Evolutionary conservation across 2,888 invertebrate genomes (phyloP).

Genomic region (Lamproptera curius): DNA sequence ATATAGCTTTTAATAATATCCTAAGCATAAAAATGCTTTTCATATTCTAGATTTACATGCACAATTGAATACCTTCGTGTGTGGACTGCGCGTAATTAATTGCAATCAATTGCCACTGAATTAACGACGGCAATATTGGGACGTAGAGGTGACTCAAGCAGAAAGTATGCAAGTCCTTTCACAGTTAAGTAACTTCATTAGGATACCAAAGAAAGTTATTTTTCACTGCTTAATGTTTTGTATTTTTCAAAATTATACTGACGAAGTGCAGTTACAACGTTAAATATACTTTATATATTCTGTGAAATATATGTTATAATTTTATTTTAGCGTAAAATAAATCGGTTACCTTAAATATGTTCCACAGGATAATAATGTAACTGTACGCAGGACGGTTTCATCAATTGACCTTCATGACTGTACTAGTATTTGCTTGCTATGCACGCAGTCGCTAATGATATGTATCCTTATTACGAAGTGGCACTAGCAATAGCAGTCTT

Average conservation of each 20-base stretch:
- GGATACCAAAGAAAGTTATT: conserved; percentile 6
- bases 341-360: conserved; percentile 17
- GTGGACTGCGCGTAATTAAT: neutral
- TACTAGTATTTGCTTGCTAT: conserved; percentile 1
- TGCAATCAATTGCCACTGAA: neutral
- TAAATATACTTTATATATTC: too few relatives aligned
- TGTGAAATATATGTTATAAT: too few relatives aligned
- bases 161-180: conserved; percentile 18
- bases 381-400: conserved; percentile 10
- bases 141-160: conserved; percentile 17
- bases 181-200: conserved; percentile 7
- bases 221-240: neutral
- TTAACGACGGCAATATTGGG: conserved; percentile 6
- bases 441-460: conserved; percentile 17
- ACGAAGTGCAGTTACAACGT: too few relatives aligned
- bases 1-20: too few relatives aligned
- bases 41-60: too few relatives aligned
- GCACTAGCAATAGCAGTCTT: conserved; percentile 10
- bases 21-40: too few relatives aligned
- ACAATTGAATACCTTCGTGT: neutral
- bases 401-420: conserved; percentile 16
- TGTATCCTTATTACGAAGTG: conserved; percentile 22
- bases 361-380: too few relatives aligned
- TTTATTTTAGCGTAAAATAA: neutral
- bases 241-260: too few relatives aligned